phyloP scores from a whole-genome alignment of 2,797 vertebrate genomes.

The Spinibarbus caldwelli region DNA sequence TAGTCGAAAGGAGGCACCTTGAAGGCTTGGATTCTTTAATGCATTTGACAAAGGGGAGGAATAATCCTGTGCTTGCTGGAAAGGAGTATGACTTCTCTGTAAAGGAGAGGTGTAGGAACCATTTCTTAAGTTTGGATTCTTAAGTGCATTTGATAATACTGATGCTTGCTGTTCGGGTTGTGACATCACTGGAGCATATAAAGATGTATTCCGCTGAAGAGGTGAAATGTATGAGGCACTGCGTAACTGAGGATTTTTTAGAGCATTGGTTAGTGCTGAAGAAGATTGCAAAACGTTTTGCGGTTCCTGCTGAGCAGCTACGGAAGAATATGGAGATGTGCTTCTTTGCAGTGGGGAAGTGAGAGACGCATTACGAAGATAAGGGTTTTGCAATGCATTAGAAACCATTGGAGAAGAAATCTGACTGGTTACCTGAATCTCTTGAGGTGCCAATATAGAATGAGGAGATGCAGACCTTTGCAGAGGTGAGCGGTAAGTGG shows the following conservation, averaged over 20 bases:
- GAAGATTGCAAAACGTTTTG: slow-evolving; percentile 35
- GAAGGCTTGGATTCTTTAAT: slow-evolving; percentile 71
- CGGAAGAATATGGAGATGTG: slow-evolving; percentile 51
- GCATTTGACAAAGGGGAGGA: slow-evolving; percentile 71
- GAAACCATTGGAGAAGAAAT: slow-evolving; percentile 49
- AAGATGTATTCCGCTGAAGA: slow-evolving; percentile 65
- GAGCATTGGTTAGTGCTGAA: slow-evolving; percentile 52
- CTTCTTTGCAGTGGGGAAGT: slow-evolving; percentile 52
- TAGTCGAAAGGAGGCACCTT: slow-evolving; percentile 71
- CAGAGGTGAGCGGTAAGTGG: slow-evolving; percentile 53
- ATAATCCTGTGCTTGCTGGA: slow-evolving; percentile 62
- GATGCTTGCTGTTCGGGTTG: slow-evolving; percentile 58
- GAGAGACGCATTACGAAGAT: slow-evolving; percentile 55
- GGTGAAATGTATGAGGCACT: slow-evolving; percentile 61
- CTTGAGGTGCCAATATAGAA: slow-evolving; percentile 39
- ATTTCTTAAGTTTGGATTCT: slow-evolving; percentile 73
- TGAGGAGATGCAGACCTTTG: slow-evolving; percentile 53
- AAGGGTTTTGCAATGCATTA: slow-evolving; percentile 56
- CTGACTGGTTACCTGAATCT: slow-evolving; percentile 48
- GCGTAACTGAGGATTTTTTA: slow-evolving; percentile 64
- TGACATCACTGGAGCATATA: slow-evolving; percentile 59
- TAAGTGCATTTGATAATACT: slow-evolving; percentile 64
- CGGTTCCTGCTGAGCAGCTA: slow-evolving; percentile 7
- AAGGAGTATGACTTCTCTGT: slow-evolving; percentile 66
- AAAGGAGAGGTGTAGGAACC: slow-evolving; percentile 64